Percentiles rank a stretch among this genome's conserved stretches.
phyloP scores from a whole-genome alignment of 2,113 vertebrate genomes.

The Podarcis raffonei region DNA sequence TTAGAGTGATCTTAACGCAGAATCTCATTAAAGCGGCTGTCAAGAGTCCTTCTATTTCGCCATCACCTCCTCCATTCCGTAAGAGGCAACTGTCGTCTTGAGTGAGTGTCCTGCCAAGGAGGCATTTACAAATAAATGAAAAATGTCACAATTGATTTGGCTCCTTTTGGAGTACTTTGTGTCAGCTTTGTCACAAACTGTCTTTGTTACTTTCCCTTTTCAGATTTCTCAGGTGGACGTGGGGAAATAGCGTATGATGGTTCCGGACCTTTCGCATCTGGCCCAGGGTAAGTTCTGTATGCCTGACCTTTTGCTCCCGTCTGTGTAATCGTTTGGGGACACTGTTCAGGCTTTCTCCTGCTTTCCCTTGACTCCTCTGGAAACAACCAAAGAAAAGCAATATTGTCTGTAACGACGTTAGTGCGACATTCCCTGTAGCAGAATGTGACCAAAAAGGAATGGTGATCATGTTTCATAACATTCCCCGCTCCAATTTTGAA shows the following conservation, averaged over 20 bases:
- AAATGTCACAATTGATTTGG: conserved; percentile 99
- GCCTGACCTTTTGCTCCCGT: conserved; percentile 82
- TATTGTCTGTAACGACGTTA: not conserved
- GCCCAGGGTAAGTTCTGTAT: conserved; percentile 78
- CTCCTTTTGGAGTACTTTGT: conserved; percentile 80
- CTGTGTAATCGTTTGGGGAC: conserved; percentile 64
- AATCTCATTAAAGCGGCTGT: conserved; percentile 97
- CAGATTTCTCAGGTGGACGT: conserved; percentile 81
- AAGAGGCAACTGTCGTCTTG: conserved; percentile 91
- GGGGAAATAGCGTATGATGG: conserved; percentile 83
- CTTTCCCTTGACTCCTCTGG: conserved; percentile 28
- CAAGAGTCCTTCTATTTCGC: conserved; percentile 89
- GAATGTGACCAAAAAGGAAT: not conserved
- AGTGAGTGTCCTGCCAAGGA: conserved; percentile 91
- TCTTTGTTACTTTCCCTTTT: conserved; percentile 88
- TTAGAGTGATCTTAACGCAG: conserved; percentile 87
- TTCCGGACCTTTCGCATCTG: conserved; percentile 75
- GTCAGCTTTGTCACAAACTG: conserved; percentile 95
- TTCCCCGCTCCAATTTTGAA: conserved; percentile 12
- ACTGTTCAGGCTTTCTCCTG: not conserved
- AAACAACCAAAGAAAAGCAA: conserved; percentile 26
- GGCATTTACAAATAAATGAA: conserved; percentile 99
- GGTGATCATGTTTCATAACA: conserved; percentile 40
- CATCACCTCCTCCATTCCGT: conserved; percentile 84
- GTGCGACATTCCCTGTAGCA: not conserved